Percentiles rank a stretch among this genome's conserved stretches.
phyloP scores from a whole-genome alignment of 1,140 invertebrate species.

The Helicoverpa armigera region DNA sequence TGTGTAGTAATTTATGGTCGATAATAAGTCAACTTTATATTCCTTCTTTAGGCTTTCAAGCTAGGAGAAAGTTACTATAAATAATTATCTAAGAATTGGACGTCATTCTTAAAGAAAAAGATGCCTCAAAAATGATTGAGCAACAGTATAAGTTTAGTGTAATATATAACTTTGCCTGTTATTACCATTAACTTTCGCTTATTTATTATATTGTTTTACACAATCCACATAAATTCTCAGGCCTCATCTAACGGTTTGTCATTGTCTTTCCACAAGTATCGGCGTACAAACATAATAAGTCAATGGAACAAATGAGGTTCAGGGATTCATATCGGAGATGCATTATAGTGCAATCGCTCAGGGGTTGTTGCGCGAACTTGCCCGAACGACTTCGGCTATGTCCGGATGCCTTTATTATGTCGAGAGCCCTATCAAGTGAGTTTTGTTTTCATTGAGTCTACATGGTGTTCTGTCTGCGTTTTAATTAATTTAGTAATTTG shows the following conservation, averaged over 20 bases:
- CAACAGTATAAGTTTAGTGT: no score
- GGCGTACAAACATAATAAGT: slow-evolving; percentile 56
- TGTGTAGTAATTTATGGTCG: neutral
- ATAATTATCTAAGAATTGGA: no score
- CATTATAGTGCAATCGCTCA: slow-evolving; percentile 66
- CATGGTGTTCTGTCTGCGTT: slow-evolving; percentile 59
- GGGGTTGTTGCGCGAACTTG: slow-evolving; percentile 67
- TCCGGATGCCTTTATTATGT: slow-evolving; percentile 79
- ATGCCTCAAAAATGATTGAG: no score
- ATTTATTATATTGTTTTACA: neutral
- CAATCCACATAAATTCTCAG: neutral
- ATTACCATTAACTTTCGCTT: no score
- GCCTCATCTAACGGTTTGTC: slow-evolving; percentile 31
- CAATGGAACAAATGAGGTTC: slow-evolving; percentile 65
- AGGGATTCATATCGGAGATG: slow-evolving; percentile 78
- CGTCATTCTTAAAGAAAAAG: no score
- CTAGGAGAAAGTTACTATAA: no score
- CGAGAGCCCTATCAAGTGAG: slow-evolving; percentile 73
- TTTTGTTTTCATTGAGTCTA: slow-evolving; percentile 70
- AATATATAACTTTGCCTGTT: no score
- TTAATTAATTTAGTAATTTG: neutral
- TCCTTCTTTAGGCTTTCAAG: no score
- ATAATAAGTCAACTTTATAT: neutral
- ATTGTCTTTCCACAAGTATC: slow-evolving; percentile 48
- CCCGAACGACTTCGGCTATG: slow-evolving; percentile 64